These are phyloP conservation scores for Luperina nickerlii DNA, from an alignment of 2,888 invertebrate species.

Conservation along the genomic window DNA sequence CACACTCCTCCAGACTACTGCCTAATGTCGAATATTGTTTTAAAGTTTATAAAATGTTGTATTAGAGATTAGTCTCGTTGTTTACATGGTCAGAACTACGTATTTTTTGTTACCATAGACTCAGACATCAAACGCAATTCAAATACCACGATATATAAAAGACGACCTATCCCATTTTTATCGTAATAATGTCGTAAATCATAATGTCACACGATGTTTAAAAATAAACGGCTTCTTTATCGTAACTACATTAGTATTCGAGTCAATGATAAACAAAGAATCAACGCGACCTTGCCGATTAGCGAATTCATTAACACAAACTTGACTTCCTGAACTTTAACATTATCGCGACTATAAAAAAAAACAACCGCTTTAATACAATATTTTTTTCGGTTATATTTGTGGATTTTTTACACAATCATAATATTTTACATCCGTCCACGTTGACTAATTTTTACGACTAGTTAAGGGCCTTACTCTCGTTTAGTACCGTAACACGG, in stretches of 20 bases:
- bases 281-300: conserved; percentile 50
- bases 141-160: conserved; percentile 29
- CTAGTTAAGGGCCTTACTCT: too few relatives aligned
- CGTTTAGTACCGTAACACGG: too few relatives aligned
- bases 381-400: neutral
- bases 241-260: neutral
- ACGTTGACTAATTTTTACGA: neutral
- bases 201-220: conserved; percentile 33
- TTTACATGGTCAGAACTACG: neutral
- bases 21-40: neutral
- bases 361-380: conserved; percentile 14
- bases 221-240: conserved; percentile 14
- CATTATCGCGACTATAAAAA: conserved; percentile 33
- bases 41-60: neutral
- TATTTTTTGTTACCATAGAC: neutral
- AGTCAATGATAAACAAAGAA: conserved; percentile 31
- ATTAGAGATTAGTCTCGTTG: neutral
- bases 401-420: neutral
- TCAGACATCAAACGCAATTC: conserved; percentile 16
- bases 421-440: neutral
- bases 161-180: conserved; percentile 45
- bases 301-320: conserved; percentile 50
- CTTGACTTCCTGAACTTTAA: conserved; percentile 60
- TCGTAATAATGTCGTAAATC: conserved; percentile 23
- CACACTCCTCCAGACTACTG: neutral